Conservation (phyloP, 2,113 vertebrate genomes). For the Scytalopus superciliaris region DNA sequence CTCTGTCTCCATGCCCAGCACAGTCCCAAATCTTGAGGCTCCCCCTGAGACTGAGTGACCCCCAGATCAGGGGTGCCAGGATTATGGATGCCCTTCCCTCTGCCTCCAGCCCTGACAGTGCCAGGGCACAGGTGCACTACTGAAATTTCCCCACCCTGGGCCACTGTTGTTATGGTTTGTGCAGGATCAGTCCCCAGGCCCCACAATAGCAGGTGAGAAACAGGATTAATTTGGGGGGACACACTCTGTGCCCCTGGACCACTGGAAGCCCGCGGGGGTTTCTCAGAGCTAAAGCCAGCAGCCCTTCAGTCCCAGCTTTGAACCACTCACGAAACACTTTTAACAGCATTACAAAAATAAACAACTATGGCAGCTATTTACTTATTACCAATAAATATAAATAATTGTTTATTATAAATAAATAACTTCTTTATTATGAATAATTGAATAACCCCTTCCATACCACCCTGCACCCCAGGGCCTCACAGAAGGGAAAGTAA, state of each 20-base stretch:
- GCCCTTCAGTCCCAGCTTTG: not conserved
- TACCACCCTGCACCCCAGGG: not conserved
- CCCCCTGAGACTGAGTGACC: fast-evolving
- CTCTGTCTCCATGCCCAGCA: not conserved
- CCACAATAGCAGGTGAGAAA: not conserved
- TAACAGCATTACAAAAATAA: not conserved
- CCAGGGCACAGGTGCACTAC: not conserved
- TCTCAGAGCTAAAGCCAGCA: not conserved
- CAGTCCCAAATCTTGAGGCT: not conserved
- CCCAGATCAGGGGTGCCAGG: not conserved
- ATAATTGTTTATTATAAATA: not conserved
- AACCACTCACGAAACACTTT: not conserved
- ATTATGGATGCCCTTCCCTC: not conserved
- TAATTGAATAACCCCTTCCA: not conserved
- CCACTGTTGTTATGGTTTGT: fast-evolving
- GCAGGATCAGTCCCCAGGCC: not conserved
- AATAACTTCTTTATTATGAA: not conserved
- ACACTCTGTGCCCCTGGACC: fast-evolving
- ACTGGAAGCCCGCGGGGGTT: fast-evolving
- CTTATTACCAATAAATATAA: not conserved
- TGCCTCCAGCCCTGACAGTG: not conserved
- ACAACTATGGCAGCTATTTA: not conserved
- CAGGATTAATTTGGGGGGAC: not conserved
- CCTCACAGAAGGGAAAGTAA: not conserved
- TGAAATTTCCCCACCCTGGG: not conserved